Percentiles rank a stretch among this genome's conserved stretches.
Conservation (phyloP, 2,888 invertebrate species). For the Pandemis corylana region DNA sequence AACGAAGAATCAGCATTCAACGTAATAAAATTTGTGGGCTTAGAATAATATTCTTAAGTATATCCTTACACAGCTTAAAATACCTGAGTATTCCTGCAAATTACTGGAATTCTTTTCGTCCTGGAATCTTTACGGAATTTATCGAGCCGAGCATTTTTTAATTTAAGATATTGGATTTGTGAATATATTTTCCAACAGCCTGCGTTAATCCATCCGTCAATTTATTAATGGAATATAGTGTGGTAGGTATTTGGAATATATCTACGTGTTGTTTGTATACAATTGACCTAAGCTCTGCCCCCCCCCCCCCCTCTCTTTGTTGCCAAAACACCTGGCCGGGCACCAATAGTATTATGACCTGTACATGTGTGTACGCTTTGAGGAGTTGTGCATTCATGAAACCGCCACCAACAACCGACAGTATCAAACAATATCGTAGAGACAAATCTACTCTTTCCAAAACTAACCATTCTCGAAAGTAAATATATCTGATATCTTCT, state of each 20-base stretch:
- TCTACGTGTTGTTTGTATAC: neutral
- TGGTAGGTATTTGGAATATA: neutral
- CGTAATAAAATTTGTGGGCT: neutral
- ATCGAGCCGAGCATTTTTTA: slow-evolving; percentile 8
- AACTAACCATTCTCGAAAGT: neutral
- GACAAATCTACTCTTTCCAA: neutral
- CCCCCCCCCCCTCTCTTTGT: neutral
- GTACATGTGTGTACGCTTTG: neutral
- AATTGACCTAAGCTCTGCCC: neutral
- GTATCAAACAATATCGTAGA: neutral
- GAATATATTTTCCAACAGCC: neutral
- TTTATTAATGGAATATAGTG: neutral
- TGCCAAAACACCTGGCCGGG: neutral
- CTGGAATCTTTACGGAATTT: slow-evolving; percentile 11
- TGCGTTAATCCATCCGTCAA: neutral
- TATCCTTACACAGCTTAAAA: neutral
- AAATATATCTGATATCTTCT: neutral
- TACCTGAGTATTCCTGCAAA: slow-evolving; percentile 12
- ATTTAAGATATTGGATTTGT: slow-evolving; percentile 9
- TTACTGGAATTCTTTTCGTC: neutral
- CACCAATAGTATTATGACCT: neutral
- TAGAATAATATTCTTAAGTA: neutral
- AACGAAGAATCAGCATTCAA: neutral
- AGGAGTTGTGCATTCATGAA: neutral
- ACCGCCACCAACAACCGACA: neutral